Base-by-base conservation (phyloP, 2,113 vertebrate genomes). In the Amblyopsis rosae region DNA sequence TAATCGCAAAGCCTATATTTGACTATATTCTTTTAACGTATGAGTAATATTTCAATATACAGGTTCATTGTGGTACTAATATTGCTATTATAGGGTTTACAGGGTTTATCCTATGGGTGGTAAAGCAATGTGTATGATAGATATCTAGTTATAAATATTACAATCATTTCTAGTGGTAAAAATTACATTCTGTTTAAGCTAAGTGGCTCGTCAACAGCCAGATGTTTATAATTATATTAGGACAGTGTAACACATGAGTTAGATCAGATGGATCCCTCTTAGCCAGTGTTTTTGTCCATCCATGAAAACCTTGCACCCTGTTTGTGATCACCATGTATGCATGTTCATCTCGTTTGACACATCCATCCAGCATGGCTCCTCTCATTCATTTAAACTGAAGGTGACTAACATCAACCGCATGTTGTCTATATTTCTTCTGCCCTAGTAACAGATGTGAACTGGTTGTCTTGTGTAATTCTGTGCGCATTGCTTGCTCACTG, bases 331-430 rank as follows among this genome's bases (percentile, higher is more conserved):
- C 68, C 32, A 53, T 12, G 47, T 70, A 54, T 65, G 65, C 75
- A 60, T 72, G 72, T 81, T 58, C 19, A 59, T 83, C 46, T 83
- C 62, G 67, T 84, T 13, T 17, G 45, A 60, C 41, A 45, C 60
- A 17, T 11, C 35, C 26, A 3, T 71, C 53, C 46, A 79, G 90
- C 92, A 92, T 89, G 87, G 50, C 58, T 6, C 59, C 60, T 32
- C 3, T 46, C 19, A 73, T 61, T 41, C 53, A 48, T 10, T 73
- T 62, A 77, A 15, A 80, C 81, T 65, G 71, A 72, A 73, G 45
- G 51, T 55, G 46, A 88, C 86, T 90, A 91, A 92, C 87, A 64
- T 48, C 72, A n/a, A 79, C 47, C 68, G 92, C 91, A 93, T 92
- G 91, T 33, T 3, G 4, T 59, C 65, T 59, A 63, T 15, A 70